Base-by-base conservation (phyloP, 2,888 invertebrate species). In the Anthrax anthrax region DNA sequence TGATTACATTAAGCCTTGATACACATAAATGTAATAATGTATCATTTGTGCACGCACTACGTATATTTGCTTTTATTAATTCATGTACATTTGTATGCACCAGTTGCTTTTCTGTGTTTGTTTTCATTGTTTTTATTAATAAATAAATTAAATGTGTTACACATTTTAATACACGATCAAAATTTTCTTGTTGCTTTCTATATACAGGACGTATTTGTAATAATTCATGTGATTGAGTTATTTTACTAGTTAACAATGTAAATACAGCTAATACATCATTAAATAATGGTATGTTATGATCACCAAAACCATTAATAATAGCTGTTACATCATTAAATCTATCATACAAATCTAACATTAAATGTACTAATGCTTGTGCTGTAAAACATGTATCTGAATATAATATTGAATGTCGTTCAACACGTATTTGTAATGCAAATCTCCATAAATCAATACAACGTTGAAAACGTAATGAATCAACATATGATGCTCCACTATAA, bases 361-460 rank as follows among this genome's bases (percentile, higher is more conserved):
- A 75, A 56, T 87, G 77, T 50, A 90, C 84, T 44, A 92, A 71
- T 18, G 90, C 88, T 70, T 88, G 84, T 48, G 87, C 85, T 45
- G 87, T 65, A 67, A 87, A 89, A 63, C 85, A 82, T 40, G 90
- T 85, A 68, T 91, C 91, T 50, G 80, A 76, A 63, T 74, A 74
- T 49, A 82, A 70, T 63, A 84, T 77, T 44, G 88, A 80, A 70
- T 86, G 85, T 62, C 81, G 81, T 57, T 77, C 75, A 16, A 89
- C 79, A 53, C 90, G 76, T 51, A 90, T 76, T 64, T 84, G 79
- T 47, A 91, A 72, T 44, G 86, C 84, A 67, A 88, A 78, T 50
- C 77, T 74, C 92, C 92, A 94, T 47, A 92, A 72, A 64, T 88
- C 86, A 52, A 89, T 81, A 69, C 91, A 90, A 52, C 83, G 75